Evolutionary conservation across 2,113 vertebrate species (phyloP).

Genomic region (Desmodus rotundus): DNA sequence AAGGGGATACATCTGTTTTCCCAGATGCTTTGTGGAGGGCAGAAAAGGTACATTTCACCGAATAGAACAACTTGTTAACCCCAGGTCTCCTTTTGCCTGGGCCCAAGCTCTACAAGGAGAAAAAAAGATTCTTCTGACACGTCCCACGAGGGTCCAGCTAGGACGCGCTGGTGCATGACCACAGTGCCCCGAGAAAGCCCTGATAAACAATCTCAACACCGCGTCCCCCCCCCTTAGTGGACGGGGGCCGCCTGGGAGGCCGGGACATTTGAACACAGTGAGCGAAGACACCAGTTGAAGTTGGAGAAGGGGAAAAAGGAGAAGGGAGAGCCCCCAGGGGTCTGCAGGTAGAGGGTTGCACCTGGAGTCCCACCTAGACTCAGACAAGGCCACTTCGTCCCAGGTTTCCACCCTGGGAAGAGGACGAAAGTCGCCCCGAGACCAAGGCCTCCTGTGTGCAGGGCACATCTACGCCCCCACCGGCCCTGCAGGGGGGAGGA

Average conservation of each 20-base stretch:
- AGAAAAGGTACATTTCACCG: not conserved
- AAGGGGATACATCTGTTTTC: slow-evolving; percentile 46
- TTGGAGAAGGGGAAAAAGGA: not conserved
- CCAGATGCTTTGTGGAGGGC: slow-evolving; percentile 16
- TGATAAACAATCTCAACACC: not conserved
- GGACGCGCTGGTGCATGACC: rapidly evolving
- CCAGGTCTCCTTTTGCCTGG: not conserved
- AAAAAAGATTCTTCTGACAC: not conserved
- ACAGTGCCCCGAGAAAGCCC: rapidly evolving
- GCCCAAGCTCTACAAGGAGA: not conserved
- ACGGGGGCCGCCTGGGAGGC: not conserved
- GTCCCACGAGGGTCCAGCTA: not conserved
- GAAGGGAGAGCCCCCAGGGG: not conserved
- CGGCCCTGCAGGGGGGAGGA: rapidly evolving
- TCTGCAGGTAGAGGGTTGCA: not conserved
- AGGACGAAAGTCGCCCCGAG: rapidly evolving
- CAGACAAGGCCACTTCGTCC: not conserved
- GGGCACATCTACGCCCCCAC: rapidly evolving
- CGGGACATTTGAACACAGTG: not conserved
- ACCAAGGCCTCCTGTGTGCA: rapidly evolving
- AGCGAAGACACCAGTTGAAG: not conserved
- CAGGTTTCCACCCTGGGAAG: not conserved
- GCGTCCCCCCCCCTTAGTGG: rapidly evolving
- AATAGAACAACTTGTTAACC: slow-evolving; percentile 31
- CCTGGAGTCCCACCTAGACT: not conserved